phyloP scores from a whole-genome alignment of 2,888 invertebrate genomes.

The Calliopum simillimum region DNA sequence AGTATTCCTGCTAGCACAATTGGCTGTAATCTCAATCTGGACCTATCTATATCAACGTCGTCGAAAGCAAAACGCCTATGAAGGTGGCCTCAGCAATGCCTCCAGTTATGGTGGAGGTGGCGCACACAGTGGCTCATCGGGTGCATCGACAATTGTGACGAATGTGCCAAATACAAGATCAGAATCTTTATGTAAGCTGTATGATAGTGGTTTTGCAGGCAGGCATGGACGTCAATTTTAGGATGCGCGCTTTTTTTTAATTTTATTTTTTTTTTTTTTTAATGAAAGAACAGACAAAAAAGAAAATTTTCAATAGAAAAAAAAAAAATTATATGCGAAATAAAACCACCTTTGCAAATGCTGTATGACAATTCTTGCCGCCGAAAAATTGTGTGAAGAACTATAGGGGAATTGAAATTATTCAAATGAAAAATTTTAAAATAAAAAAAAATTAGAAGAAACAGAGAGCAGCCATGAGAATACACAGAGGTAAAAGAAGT shows the following conservation, averaged over 20 bases:
- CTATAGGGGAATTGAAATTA: slow-evolving; percentile 36
- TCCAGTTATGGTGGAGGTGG: slow-evolving; percentile 51
- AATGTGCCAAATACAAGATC: slow-evolving; percentile 73
- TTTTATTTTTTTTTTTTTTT: neutral
- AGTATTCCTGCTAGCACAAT: slow-evolving; percentile 87
- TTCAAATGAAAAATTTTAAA: slow-evolving; percentile 20
- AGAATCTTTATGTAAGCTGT: slow-evolving; percentile 85
- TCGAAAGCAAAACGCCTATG: slow-evolving; percentile 67
- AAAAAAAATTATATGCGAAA: neutral
- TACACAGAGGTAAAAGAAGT: slow-evolving; percentile 26
- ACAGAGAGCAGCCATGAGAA: slow-evolving; percentile 17
- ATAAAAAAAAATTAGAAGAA: slow-evolving; percentile 31
- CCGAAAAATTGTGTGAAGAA: neutral
- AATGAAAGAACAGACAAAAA: neutral
- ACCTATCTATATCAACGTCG: slow-evolving; percentile 88
- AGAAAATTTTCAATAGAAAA: neutral
- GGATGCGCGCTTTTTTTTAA: slow-evolving; percentile 32
- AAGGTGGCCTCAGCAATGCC: slow-evolving; percentile 48
- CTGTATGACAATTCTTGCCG: slow-evolving; percentile 17
- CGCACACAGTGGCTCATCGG: slow-evolving; percentile 50
- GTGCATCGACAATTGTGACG: slow-evolving; percentile 56
- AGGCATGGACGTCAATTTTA: slow-evolving; percentile 66
- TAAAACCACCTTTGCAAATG: slow-evolving; percentile 3
- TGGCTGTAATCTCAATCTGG: slow-evolving; percentile 89
- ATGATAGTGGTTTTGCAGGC: slow-evolving; percentile 83